phyloP scores from a whole-genome alignment of 2,797 vertebrate genomes.

The Phylloscopus collybita region DNA sequence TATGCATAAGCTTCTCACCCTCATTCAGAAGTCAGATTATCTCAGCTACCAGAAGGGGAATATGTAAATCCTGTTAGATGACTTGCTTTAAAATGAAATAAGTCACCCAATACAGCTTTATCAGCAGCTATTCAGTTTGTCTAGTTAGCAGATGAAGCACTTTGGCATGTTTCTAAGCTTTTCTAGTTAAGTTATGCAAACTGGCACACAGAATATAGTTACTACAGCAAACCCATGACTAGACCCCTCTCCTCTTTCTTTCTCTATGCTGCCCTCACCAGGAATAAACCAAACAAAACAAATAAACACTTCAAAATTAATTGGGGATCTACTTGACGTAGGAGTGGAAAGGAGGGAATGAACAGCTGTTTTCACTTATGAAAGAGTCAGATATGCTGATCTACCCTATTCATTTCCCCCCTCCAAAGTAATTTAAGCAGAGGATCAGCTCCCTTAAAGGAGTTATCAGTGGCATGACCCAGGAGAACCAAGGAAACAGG shows the following conservation, averaged over 20 bases:
- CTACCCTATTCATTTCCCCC: not conserved
- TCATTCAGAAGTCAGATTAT: conserved; percentile 21
- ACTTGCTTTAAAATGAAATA: not conserved
- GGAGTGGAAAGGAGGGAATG: not conserved
- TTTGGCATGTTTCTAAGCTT: not conserved
- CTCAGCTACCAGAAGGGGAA: not conserved
- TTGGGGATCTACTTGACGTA: not conserved
- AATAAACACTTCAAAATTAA: not conserved
- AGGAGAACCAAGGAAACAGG: not conserved
- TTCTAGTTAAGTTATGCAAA: not conserved
- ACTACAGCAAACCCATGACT: not conserved
- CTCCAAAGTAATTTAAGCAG: not conserved
- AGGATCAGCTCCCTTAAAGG: not conserved
- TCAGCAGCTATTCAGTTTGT: not conserved
- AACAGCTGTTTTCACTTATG: not conserved
- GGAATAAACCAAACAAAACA: not conserved
- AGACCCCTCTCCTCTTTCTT: not conserved
- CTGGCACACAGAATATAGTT: not conserved
- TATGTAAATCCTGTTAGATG: not conserved
- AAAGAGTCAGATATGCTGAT: not conserved
- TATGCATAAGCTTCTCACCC: not conserved
- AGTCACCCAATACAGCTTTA: not conserved
- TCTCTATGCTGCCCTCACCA: not conserved
- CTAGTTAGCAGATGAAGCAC: not conserved
- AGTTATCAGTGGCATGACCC: not conserved